Conservation (phyloP, 1,140 invertebrate genomes). For the Aphelinus certus region DNA sequence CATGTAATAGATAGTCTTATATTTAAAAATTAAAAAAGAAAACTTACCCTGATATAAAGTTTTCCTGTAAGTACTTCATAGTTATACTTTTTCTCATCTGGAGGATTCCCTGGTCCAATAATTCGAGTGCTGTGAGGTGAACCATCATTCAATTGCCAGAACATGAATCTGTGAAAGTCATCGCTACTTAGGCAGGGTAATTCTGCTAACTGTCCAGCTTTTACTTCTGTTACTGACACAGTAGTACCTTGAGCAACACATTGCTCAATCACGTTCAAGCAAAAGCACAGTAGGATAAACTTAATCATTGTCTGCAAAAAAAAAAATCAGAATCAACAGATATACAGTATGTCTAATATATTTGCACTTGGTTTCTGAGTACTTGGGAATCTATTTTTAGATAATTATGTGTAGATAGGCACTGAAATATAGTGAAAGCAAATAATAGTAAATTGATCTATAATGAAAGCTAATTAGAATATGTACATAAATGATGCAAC, state of each 20-base stretch:
- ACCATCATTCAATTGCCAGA: constrained; percentile 71
- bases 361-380: background rate
- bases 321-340: background rate
- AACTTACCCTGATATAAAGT: constrained; percentile 71
- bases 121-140: constrained; percentile 53
- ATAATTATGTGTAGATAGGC: too few relatives aligned
- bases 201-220: constrained; percentile 68
- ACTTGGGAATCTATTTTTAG: too few relatives aligned
- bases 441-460: background rate
- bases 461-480: constrained; percentile 15
- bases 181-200: constrained; percentile 74
- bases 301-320: constrained; percentile 50
- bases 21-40: constrained; percentile 16
- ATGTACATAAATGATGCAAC: constrained; percentile 11
- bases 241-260: constrained; percentile 32
- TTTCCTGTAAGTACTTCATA: constrained; percentile 75
- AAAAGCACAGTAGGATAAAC: constrained; percentile 46
- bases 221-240: constrained; percentile 66
- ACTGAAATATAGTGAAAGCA: too few relatives aligned
- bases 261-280: constrained; percentile 42
- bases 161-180: constrained; percentile 73
- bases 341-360: background rate
- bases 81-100: constrained; percentile 73
- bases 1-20: constrained; percentile 5
- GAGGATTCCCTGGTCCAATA: constrained; percentile 71